Evolutionary conservation across 2,888 invertebrate genomes (phyloP).

Genomic region (Teinopalpus imperialis): DNA sequence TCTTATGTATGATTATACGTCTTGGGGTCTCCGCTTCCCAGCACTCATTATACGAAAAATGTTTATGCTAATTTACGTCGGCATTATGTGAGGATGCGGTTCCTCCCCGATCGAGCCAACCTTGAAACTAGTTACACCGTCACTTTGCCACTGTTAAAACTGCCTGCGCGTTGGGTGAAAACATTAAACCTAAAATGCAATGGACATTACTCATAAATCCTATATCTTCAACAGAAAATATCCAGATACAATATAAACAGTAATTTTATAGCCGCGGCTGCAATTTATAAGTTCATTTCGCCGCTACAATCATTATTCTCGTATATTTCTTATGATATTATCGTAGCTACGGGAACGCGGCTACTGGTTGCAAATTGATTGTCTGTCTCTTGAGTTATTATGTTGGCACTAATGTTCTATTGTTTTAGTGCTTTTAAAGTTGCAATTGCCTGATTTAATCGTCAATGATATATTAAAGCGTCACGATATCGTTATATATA

Average conservation of each 20-base stretch:
- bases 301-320: slow-evolving; percentile 22
- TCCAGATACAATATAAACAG: slow-evolving; percentile 16
- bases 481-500: too few relatives aligned
- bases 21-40: too few relatives aligned
- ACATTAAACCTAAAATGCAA: too few relatives aligned
- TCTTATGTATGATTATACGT: too few relatives aligned
- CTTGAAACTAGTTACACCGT: too few relatives aligned
- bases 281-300: slow-evolving; percentile 25
- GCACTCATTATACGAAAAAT: too few relatives aligned
- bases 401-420: slow-evolving; percentile 10
- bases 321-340: slow-evolving; percentile 23
- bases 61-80: too few relatives aligned
- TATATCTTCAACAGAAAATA: slow-evolving; percentile 4
- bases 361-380: slow-evolving; percentile 25
- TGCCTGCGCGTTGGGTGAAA: too few relatives aligned
- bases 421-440: slow-evolving; percentile 10
- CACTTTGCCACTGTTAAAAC: too few relatives aligned
- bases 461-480: too few relatives aligned
- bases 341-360: slow-evolving; percentile 8
- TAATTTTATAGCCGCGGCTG: slow-evolving; percentile 2
- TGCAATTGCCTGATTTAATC: slow-evolving; percentile 1
- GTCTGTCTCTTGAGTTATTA: slow-evolving; percentile 13
- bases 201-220: slow-evolving; percentile 10
- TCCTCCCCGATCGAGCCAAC: too few relatives aligned
- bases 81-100: too few relatives aligned